A percentile compares a stretch with the other conserved stretches of the same genome.
Evolutionary conservation across 2,113 vertebrate species (phyloP).

Genomic region (Passer domesticus): DNA sequence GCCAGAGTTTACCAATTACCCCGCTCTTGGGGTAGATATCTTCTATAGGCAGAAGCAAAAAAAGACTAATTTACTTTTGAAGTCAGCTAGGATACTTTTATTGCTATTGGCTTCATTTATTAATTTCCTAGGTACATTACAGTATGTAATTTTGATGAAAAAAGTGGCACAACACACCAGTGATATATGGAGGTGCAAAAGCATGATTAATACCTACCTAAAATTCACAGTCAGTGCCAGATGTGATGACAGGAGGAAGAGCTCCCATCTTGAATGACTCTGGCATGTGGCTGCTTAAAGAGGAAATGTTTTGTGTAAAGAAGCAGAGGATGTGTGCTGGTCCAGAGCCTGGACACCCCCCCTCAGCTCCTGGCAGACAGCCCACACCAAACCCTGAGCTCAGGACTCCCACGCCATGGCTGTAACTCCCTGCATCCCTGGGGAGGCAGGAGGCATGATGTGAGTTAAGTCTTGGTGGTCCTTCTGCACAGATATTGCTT

Average conservation of each 20-base stretch:
- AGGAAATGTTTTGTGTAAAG: background rate
- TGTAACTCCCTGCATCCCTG: background rate
- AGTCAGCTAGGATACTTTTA: background rate
- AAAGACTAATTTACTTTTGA: background rate
- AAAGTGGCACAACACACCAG: background rate
- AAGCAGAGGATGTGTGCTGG: background rate
- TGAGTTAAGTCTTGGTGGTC: background rate
- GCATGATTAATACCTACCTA: background rate
- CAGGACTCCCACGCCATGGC: rapidly evolving
- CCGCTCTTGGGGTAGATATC: background rate
- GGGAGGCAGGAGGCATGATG: rapidly evolving
- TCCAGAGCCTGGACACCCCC: background rate
- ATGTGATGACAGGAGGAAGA: background rate
- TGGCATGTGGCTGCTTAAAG: background rate
- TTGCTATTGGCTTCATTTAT: background rate
- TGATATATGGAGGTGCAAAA: background rate
- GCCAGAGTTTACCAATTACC: background rate
- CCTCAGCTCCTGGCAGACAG: background rate
- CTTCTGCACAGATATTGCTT: background rate
- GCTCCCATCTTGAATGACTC: background rate
- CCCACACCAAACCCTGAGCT: background rate
- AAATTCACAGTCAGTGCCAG: background rate
- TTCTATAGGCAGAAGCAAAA: background rate
- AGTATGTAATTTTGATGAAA: background rate
- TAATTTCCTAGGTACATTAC: background rate